Conservation (phyloP, 2,797 vertebrate species). For the Basileuterus tristriatus region DNA sequence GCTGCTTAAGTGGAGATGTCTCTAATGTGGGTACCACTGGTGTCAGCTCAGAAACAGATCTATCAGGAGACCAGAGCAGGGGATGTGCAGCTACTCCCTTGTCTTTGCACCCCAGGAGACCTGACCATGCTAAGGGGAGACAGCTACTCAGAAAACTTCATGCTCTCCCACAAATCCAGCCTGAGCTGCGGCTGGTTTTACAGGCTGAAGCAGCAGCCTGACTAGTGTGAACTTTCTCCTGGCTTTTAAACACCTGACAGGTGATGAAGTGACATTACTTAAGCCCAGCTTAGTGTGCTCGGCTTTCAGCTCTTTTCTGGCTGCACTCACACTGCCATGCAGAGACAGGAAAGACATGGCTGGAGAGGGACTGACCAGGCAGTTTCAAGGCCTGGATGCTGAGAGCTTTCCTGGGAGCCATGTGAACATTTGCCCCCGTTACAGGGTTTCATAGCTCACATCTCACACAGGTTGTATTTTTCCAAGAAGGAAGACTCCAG, state of each 20-base stretch:
- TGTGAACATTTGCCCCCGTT: rapidly evolving
- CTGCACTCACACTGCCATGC: neutral
- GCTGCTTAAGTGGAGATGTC: rapidly evolving
- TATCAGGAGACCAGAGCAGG: neutral
- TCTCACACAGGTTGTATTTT: neutral
- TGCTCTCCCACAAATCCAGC: rapidly evolving
- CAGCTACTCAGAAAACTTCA: neutral
- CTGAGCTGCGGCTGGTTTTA: neutral
- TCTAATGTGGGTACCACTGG: neutral
- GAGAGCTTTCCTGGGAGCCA: neutral
- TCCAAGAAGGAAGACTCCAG: neutral
- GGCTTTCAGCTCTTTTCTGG: neutral
- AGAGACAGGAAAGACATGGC: neutral
- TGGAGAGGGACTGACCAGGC: neutral
- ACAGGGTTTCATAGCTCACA: neutral
- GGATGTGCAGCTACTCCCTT: neutral
- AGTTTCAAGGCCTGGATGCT: neutral
- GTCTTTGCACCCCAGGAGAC: rapidly evolving
- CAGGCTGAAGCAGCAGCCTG: neutral
- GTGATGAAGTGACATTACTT: neutral
- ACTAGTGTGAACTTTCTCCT: neutral
- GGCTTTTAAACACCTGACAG: neutral
- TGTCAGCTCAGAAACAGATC: neutral
- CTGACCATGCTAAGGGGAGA: rapidly evolving
- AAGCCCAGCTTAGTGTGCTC: neutral